Evolutionary conservation across 2,797 vertebrate species (phyloP).

Genomic region (Ceryle rudis): DNA sequence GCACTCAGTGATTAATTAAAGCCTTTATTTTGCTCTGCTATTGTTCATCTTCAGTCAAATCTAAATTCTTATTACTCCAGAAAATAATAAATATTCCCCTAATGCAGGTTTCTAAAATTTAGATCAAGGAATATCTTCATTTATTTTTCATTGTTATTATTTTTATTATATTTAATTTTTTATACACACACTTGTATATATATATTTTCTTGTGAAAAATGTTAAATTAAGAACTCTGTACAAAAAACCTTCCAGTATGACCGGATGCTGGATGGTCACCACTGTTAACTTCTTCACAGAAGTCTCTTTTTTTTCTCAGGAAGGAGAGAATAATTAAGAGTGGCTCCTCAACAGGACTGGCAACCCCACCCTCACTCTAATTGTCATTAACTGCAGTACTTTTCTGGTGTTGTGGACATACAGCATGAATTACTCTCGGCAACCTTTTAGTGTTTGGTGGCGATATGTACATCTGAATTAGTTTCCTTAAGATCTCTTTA

Average conservation of each 20-base stretch:
- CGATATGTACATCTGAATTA: background rate
- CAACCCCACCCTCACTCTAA: background rate
- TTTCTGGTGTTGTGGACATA: background rate
- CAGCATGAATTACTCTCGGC: background rate
- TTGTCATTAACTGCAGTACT: background rate
- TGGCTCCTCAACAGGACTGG: background rate
- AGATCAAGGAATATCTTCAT: conserved; percentile 36
- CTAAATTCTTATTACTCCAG: conserved; percentile 54
- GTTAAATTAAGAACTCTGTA: background rate
- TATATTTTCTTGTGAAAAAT: background rate
- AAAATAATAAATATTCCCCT: conserved; percentile 75
- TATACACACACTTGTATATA: background rate
- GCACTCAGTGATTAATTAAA: conserved; percentile 77
- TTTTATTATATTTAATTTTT: conserved; percentile 35
- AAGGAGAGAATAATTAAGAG: background rate
- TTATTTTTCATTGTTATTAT: conserved; percentile 43
- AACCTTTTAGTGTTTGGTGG: background rate
- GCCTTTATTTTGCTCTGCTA: conserved; percentile 64
- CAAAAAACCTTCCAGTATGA: background rate
- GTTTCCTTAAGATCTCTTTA: background rate
- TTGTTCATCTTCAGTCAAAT: conserved; percentile 71
- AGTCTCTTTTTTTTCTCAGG: background rate
- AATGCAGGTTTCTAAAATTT: conserved; percentile 44
- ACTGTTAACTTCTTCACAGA: background rate
- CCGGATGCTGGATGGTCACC: background rate